Percentiles rank a stretch among this genome's conserved stretches.
phyloP scores from a whole-genome alignment of 2,797 vertebrate species.

The Rallus crepitans region DNA sequence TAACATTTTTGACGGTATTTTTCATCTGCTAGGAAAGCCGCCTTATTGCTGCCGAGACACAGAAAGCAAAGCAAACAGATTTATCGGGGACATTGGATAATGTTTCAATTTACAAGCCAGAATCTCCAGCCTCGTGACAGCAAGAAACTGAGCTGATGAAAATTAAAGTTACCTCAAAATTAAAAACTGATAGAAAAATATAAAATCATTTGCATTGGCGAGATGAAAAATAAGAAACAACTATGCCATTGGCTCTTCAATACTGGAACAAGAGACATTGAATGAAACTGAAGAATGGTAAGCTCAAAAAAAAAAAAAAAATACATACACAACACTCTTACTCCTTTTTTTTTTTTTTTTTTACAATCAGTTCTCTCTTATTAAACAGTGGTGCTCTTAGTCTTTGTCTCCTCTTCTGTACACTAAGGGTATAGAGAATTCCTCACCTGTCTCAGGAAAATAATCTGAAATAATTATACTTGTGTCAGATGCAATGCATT shows the following conservation, averaged over 20 bases:
- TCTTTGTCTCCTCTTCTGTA: background rate
- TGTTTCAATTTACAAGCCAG: background rate
- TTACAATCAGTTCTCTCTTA: background rate
- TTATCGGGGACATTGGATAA: background rate
- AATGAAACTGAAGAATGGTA: background rate
- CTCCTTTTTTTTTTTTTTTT: background rate
- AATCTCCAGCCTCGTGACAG: background rate
- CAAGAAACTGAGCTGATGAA: background rate
- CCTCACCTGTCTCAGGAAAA: background rate
- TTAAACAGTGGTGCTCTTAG: background rate
- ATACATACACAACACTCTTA: accelerated
- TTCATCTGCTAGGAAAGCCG: background rate
- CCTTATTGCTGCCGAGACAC: background rate
- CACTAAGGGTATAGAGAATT: background rate
- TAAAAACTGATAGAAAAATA: background rate
- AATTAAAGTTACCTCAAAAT: background rate
- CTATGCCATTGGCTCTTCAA: background rate
- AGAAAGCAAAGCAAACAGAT: background rate
- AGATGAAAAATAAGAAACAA: background rate
- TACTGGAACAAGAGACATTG: background rate
- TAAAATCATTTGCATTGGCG: background rate
- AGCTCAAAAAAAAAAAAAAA: background rate
- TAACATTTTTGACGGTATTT: background rate
- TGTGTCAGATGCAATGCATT: background rate
- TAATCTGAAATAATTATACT: background rate